A percentile compares a stretch with the other conserved stretches of the same genome.
phyloP scores from a whole-genome alignment of 2,797 vertebrate species.

The Sebastes paucispinis region DNA sequence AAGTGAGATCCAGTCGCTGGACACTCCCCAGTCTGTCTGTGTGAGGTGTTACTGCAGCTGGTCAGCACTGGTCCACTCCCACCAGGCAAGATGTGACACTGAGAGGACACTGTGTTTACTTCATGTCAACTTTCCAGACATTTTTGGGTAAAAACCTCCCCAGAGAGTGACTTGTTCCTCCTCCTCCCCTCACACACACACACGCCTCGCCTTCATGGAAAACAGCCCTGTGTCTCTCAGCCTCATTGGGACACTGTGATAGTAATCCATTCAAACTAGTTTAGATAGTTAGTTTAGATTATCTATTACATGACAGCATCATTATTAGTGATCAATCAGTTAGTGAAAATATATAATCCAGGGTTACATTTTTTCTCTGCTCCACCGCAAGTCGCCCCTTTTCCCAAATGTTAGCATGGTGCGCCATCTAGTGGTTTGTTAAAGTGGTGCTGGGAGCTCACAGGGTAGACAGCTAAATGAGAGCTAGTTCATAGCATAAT shows the following conservation, averaged over 20 bases:
- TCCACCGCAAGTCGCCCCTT: neutral
- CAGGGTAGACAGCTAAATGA: neutral
- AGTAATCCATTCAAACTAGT: neutral
- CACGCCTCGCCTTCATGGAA: constrained; percentile 43
- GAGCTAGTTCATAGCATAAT: neutral
- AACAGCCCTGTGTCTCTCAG: neutral
- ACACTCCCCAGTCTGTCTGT: constrained; percentile 33
- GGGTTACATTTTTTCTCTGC: neutral
- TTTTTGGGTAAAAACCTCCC: constrained; percentile 45
- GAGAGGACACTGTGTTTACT: constrained; percentile 37
- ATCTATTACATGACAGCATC: neutral
- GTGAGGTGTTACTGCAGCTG: constrained; percentile 1
- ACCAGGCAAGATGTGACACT: constrained; percentile 25
- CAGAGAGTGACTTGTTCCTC: constrained; percentile 46
- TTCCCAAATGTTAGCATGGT: neutral
- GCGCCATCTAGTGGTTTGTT: constrained; percentile 68
- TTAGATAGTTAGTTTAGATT: neutral
- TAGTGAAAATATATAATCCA: rapidly evolving
- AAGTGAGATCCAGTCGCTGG: constrained; percentile 35
- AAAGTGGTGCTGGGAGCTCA: neutral
- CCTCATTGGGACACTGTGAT: neutral
- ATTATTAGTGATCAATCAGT: neutral
- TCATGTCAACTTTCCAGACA: constrained; percentile 65
- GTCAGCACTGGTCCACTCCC: constrained; percentile 42
- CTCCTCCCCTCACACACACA: constrained; percentile 40